Evolutionary conservation across 2,113 vertebrate species (phyloP), one percentile per base, ranked within the genome.

Genomic region (Platichthys flesus): DNA sequence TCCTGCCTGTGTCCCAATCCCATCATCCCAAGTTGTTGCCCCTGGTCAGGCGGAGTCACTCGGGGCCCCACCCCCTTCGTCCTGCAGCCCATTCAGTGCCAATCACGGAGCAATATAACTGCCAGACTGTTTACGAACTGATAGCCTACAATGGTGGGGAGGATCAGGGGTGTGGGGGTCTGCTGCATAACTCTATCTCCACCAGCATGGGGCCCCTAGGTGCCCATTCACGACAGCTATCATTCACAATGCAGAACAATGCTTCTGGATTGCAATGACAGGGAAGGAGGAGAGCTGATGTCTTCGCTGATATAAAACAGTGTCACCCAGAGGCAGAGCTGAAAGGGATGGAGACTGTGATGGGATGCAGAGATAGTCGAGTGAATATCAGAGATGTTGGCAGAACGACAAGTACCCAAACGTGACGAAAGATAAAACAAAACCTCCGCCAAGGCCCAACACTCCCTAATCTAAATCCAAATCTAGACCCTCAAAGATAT

Each of bases 61-160:
- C 18, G n/a, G 59, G 55, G 56, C 63, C 52, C 42, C 51, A 54
- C 52, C 21, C 64, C 76, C 67, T 63, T 76, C 67, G 23, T 37
- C 54, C 52, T 58, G 72, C 21, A 26, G 66, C 55, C 66, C 63
- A 69, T 71, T 83, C 54, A 78, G 15, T 64, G 68, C 37, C 79
- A 85, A 68, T 90, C 84, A 89, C 56, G 16, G 4, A 62, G 81
- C 64, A 84, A 85, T 85, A 88, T 56, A 89, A 84, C 74, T 79
- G 82, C 47, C 71, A 45, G 26, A 31, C 61, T 62, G 82, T 88
- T 89, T 76, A 91, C 40, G 54, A 79, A 70, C 79, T 81, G 74
- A 92, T 86, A 56, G 86, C 64, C 74, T 83, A 60, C n/a, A 76
- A 81, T 55, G 61, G 72, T 71, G 57, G 54, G 77, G 82, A 64